A percentile compares a stretch with the other conserved stretches of the same genome.
Evolutionary conservation across 2,888 invertebrate species (phyloP).

Genomic region (Xestia xanthographa): DNA sequence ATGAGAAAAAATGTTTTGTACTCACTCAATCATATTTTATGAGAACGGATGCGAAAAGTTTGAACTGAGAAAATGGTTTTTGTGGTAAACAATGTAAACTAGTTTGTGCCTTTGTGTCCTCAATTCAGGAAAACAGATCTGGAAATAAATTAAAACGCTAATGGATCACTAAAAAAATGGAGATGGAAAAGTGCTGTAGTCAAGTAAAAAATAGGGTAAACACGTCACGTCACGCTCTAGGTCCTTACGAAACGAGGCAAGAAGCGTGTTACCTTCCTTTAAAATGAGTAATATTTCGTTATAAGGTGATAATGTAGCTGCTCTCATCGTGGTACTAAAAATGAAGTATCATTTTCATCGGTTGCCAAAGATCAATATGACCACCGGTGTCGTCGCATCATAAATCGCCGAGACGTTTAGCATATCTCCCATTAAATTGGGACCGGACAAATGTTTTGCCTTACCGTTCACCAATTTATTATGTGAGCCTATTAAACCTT

Average conservation of each 20-base stretch:
- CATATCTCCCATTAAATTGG: slow-evolving; percentile 29
- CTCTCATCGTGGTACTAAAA: slow-evolving; percentile 15
- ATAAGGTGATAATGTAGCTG: slow-evolving; percentile 18
- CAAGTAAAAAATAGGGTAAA: slow-evolving; percentile 42
- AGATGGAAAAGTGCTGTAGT: slow-evolving; percentile 8
- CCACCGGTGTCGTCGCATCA: slow-evolving; percentile 25
- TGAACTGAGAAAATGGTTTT: slow-evolving; percentile 13
- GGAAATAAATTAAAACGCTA: slow-evolving; percentile 9
- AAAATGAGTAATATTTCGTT: slow-evolving; percentile 18
- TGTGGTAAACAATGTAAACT: slow-evolving; percentile 33
- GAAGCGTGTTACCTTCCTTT: slow-evolving; percentile 16
- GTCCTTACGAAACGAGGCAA: slow-evolving; percentile 47
- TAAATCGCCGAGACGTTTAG: slow-evolving; percentile 38
- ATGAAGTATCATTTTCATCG: slow-evolving; percentile 23
- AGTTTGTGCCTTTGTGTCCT: slow-evolving; percentile 27
- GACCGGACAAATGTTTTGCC: slow-evolving; percentile 20
- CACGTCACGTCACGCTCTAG: slow-evolving; percentile 42
- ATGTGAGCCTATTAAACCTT: background rate
- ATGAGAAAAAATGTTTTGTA: slow-evolving; percentile 33
- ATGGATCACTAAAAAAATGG: slow-evolving; percentile 1
- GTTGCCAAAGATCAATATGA: slow-evolving; percentile 27
- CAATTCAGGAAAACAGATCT: slow-evolving; percentile 14
- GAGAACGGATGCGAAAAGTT: slow-evolving; percentile 47
- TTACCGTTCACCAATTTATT: slow-evolving; percentile 7
- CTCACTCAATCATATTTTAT: slow-evolving; percentile 50